Evolutionary conservation across 2,113 vertebrate species (phyloP).

Genomic region (Boleophthalmus pectinirostris): DNA sequence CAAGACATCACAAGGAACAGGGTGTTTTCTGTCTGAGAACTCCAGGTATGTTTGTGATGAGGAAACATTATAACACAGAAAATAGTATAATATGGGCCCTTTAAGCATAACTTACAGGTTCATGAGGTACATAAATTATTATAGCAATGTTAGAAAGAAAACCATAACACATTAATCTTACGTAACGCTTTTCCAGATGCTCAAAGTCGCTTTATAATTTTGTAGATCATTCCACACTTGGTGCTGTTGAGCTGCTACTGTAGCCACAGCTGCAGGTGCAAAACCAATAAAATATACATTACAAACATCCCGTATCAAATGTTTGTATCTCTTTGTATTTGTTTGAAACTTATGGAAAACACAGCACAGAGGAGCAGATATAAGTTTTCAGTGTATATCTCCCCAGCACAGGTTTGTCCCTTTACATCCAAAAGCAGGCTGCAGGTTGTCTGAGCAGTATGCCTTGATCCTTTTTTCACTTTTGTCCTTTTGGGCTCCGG

Average conservation of each 20-base stretch:
- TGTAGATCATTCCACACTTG: too few species aligned
- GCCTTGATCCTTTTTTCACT: not conserved
- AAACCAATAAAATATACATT: not conserved
- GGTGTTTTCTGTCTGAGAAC: too few species aligned
- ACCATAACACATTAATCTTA: too few species aligned
- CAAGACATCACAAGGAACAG: too few species aligned
- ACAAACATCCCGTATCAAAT: not conserved
- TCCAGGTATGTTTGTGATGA: too few species aligned
- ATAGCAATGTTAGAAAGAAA: too few species aligned
- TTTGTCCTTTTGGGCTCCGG: conserved; percentile 26
- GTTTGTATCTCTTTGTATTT: not conserved
- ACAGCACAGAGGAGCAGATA: not conserved
- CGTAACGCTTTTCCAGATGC: too few species aligned
- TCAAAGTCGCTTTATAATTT: too few species aligned
- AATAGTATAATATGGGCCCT: too few species aligned
- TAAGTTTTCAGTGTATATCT: not conserved
- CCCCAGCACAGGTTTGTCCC: not conserved
- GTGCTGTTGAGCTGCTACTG: not conserved
- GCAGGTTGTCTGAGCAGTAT: not conserved
- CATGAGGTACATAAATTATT: too few species aligned
- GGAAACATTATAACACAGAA: too few species aligned
- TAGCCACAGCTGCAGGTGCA: not conserved
- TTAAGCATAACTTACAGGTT: too few species aligned
- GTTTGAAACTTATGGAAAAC: not conserved
- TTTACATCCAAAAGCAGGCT: not conserved